Conservation (phyloP, 1,140 invertebrate genomes). For the Scaptomyza graminum region DNA sequence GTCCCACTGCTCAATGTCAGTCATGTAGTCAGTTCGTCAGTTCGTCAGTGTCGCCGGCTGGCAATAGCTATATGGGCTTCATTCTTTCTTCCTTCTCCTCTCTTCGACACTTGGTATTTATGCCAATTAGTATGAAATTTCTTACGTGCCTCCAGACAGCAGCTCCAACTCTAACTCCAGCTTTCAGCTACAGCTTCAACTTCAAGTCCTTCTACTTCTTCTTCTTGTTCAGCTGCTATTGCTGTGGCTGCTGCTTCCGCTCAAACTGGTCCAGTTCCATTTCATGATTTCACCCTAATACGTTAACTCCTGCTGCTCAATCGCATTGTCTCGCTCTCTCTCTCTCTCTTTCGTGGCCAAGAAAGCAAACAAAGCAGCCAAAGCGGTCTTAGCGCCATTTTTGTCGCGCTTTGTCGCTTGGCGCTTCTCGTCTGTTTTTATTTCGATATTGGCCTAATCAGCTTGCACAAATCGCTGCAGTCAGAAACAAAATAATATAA, state of each 20-base stretch:
- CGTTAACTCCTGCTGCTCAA: conserved; percentile 49
- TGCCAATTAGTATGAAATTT: conserved; percentile 84
- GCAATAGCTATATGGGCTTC: conserved; percentile 28
- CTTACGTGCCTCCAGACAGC: conserved; percentile 81
- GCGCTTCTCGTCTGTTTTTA: conserved; percentile 54
- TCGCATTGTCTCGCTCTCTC: conserved; percentile 43
- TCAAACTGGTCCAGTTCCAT: conserved; percentile 83
- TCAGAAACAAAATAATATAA: conserved; percentile 46
- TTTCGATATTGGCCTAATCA: conserved; percentile 69
- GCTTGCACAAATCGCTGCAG: conserved; percentile 49
- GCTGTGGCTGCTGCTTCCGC: conserved; percentile 70
- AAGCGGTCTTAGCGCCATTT: conserved; percentile 73
- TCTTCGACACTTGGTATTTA: conserved; percentile 83
- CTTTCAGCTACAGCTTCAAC: conserved; percentile 30
- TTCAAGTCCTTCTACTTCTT: background rate
- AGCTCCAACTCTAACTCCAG: conserved; percentile 30
- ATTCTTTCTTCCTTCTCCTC: conserved; percentile 10
- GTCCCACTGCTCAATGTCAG: conserved; percentile 66
- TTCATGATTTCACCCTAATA: conserved; percentile 81
- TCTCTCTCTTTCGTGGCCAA: too few relatives aligned
- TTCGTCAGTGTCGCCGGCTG: conserved; percentile 49
- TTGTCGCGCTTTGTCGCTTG: conserved; percentile 68
- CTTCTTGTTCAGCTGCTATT: conserved; percentile 21
- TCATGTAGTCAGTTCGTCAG: conserved; percentile 60
- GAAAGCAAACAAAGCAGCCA: conserved; percentile 16